Evolutionary conservation across 2,113 vertebrate genomes (phyloP), one percentile per base, ranked within the genome.

Genomic region (Ceyx melanurus): DNA sequence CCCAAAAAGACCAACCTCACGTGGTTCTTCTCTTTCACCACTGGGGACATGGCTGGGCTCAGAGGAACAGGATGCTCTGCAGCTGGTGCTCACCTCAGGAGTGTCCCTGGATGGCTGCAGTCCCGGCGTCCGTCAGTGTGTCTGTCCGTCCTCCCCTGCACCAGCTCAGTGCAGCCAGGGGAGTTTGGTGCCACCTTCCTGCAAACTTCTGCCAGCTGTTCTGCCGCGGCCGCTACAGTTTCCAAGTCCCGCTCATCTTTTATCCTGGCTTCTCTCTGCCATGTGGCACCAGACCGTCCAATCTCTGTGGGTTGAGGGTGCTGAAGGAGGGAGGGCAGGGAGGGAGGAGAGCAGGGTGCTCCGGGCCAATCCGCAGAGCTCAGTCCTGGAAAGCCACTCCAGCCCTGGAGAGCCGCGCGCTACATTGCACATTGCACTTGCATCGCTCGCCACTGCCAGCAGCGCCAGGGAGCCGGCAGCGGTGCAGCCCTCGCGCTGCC

Each of bases 1-100:
- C 99, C 99, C 90, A 99, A 94, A 93, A 99, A 99, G 48, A 98
- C 98, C 74, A 99, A 15, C 3, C 98, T 97, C 83, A 98, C 98
- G 9, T 98, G 98, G 56, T 96, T 98, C 96, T 98, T 99, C 94
- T 98, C 98, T 92, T 99, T 98, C 94, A 96, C 98, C 31, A 95
- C 97, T 61, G 98, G 94, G 90, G 98, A 98, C 98, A 99, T 99
- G 93, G 48, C 91, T 77, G 88, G 62, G 66, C 2, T 1, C 62
- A 1, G 74, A 70, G 48, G 84, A 43, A 80, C 7, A 0, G 92
- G 85, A 20, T 25, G 62, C 61, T 80, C 64, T 0, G 7, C 86
- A 13, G 68, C 74, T 19, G 54, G 43, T 2, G 21, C 68, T 83
- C 57, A 15, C 64, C 31, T 35, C 57, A 5, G 28, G 1, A 15